These are phyloP conservation scores for Cinclus cinclus DNA, from an alignment of 2,113 vertebrate species.

Conservation along the genomic window DNA sequence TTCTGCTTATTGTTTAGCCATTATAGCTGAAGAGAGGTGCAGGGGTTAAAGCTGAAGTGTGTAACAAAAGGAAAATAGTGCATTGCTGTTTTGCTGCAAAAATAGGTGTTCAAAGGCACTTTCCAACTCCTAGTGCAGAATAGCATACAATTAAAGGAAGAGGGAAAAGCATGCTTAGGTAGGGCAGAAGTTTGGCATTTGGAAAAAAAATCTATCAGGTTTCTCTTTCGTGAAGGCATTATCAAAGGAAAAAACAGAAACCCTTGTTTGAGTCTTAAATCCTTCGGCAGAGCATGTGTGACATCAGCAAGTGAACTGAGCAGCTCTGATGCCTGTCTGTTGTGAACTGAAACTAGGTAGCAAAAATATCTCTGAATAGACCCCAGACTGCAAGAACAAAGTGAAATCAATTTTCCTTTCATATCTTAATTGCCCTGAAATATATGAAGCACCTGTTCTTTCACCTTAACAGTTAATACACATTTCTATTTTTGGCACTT, in stretches of 20 bases:
- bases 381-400: neutral
- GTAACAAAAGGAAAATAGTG: neutral
- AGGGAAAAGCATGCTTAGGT: neutral
- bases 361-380: constrained; percentile 25
- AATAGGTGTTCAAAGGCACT: neutral
- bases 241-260: constrained; percentile 14
- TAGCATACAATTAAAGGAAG: neutral
- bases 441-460: constrained; percentile 42
- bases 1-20: constrained; percentile 14
- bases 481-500: constrained; percentile 50
- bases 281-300: neutral
- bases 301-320: constrained; percentile 35
- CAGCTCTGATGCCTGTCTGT: constrained; percentile 23
- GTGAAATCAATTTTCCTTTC: neutral
- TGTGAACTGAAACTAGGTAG: neutral
- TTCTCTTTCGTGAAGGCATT: neutral
- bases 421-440: neutral
- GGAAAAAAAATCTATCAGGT: neutral
- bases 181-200: constrained; percentile 2
- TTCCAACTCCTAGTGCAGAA: neutral
- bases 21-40: neutral
- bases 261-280: constrained; percentile 23
- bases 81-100: neutral
- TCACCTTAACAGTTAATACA: constrained; percentile 43
- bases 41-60: constrained; percentile 42